A percentile compares a stretch with the other conserved stretches of the same genome.
Evolutionary conservation across 2,888 invertebrate species (phyloP).

Genomic region (Helleia helle): DNA sequence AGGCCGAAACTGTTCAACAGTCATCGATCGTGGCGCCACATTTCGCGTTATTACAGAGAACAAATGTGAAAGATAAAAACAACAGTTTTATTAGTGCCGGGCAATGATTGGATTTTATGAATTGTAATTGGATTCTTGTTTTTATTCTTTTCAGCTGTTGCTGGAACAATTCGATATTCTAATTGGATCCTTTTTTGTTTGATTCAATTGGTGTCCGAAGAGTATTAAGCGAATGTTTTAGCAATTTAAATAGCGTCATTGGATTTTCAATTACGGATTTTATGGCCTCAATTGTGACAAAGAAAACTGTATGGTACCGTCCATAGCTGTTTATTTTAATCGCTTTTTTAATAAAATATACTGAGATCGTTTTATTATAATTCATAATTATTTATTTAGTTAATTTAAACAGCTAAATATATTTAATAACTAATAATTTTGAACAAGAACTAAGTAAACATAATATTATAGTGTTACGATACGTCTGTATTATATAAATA

Average conservation of each 20-base stretch:
- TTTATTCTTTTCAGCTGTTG: slow-evolving; percentile 19
- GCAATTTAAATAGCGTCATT: slow-evolving; percentile 7
- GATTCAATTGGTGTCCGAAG: slow-evolving; percentile 6
- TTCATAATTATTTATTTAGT: too few relatives aligned
- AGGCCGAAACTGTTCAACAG: not conserved
- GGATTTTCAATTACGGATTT: slow-evolving; percentile 2
- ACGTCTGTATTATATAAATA: too few relatives aligned
- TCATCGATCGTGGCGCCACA: slow-evolving; percentile 11
- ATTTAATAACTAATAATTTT: too few relatives aligned
- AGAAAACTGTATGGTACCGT: not conserved
- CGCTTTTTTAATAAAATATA: too few relatives aligned
- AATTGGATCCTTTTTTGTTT: slow-evolving; percentile 18
- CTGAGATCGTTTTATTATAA: too few relatives aligned
- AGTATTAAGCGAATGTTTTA: slow-evolving; percentile 9
- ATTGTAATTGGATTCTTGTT: slow-evolving; percentile 24
- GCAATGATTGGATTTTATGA: slow-evolving; percentile 22
- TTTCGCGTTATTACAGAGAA: slow-evolving; percentile 13
- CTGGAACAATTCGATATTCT: slow-evolving; percentile 16
- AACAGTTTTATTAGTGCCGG: slow-evolving; percentile 18
- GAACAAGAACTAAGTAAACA: too few relatives aligned
- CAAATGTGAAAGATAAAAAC: slow-evolving; percentile 18
- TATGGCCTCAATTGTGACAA: not conserved
- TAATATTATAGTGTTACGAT: too few relatives aligned
- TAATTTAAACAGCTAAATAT: too few relatives aligned
- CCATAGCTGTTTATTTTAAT: too few relatives aligned